Conservation (phyloP, 2,113 vertebrate genomes). For the Edolisoma coerulescens region DNA sequence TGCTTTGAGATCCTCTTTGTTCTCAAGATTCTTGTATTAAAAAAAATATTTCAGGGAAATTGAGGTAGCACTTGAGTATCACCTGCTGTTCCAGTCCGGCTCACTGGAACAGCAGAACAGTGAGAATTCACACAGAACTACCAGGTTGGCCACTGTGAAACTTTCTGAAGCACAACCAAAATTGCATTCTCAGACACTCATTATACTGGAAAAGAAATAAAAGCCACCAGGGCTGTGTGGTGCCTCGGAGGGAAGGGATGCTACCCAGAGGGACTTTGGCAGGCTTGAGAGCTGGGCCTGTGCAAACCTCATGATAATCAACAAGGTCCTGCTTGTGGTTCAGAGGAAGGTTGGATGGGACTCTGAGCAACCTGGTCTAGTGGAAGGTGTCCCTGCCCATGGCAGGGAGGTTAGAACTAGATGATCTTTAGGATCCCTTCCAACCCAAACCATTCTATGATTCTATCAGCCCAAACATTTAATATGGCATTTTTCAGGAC, state of each 20-base stretch:
- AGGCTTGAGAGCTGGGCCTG: background rate
- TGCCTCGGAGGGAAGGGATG: background rate
- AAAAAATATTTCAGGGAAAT: background rate
- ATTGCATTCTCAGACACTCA: background rate
- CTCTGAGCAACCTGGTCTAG: background rate
- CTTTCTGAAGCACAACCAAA: no score
- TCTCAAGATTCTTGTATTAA: background rate
- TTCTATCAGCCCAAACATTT: background rate
- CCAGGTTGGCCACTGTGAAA: background rate
- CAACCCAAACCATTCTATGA: background rate
- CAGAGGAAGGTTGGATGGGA: background rate
- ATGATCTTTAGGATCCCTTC: background rate
- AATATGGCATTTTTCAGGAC: background rate
- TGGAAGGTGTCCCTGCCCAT: background rate
- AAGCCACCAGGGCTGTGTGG: background rate
- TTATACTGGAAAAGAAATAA: background rate
- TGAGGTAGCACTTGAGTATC: no score
- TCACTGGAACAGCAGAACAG: background rate
- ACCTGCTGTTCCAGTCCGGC: background rate
- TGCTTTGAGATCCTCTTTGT: background rate
- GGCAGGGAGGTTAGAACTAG: background rate
- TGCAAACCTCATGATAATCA: background rate
- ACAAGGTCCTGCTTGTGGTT: background rate
- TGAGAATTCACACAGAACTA: background rate
- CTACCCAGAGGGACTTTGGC: background rate